phyloP scores from a whole-genome alignment of 2,113 vertebrate genomes.

The Aplodontia rufa region DNA sequence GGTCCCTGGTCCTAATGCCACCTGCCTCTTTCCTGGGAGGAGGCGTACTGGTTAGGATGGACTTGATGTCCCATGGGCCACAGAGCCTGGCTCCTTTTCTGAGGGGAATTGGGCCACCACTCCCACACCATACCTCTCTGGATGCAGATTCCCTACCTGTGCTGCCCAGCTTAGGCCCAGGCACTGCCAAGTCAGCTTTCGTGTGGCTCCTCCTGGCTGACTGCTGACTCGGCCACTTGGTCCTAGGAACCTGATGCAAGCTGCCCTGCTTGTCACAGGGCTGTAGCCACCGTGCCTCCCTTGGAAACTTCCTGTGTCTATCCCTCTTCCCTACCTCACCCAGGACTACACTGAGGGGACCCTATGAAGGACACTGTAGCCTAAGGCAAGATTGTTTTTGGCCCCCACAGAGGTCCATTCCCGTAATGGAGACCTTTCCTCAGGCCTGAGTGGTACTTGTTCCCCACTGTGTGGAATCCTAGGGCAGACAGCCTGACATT shows the following conservation, averaged over 20 bases:
- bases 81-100: background rate
- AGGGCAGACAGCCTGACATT: background rate
- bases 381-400: background rate
- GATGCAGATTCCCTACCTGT: background rate
- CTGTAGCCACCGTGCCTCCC: background rate
- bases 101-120: background rate
- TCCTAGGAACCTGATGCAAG: background rate
- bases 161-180: background rate
- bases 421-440: background rate
- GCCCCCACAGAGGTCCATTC: background rate
- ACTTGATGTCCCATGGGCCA: background rate
- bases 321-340: rapidly evolving
- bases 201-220: background rate
- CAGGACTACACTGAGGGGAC: background rate
- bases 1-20: background rate
- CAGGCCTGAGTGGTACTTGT: background rate
- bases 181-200: background rate
- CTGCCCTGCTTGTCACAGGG: background rate
- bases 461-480: background rate
- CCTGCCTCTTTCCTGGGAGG: background rate
- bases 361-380: background rate
- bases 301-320: background rate
- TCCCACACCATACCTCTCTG: background rate
- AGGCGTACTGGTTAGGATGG: background rate
- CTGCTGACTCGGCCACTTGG: background rate